phyloP scores from a whole-genome alignment of 2,888 invertebrate genomes.

The Drosophila parthenogenetica region DNA sequence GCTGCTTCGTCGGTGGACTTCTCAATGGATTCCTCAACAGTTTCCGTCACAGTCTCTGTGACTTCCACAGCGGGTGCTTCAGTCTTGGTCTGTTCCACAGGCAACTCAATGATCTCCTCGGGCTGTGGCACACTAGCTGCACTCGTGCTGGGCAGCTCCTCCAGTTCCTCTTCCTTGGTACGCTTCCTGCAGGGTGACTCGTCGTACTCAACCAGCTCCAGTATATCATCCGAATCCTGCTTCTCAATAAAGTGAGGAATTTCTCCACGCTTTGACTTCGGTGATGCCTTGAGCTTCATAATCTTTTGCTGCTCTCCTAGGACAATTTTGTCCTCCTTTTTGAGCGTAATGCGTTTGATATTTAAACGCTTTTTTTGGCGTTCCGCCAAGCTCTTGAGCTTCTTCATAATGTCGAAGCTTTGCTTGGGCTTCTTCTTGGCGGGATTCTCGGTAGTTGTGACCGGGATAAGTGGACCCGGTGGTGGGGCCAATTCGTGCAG shows the following conservation, averaged over 20 bases:
- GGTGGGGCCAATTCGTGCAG: constrained; percentile 76
- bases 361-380: constrained; percentile 87
- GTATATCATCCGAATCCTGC: constrained; percentile 85
- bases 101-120: constrained; percentile 84
- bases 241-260: constrained; percentile 85
- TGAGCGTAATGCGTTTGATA: constrained; percentile 83
- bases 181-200: constrained; percentile 85
- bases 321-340: constrained; percentile 86
- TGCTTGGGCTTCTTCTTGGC: constrained; percentile 64
- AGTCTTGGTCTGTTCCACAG: constrained; percentile 53
- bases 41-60: constrained; percentile 28
- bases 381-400: constrained; percentile 88
- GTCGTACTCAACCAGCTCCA: constrained; percentile 84
- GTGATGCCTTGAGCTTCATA: constrained; percentile 87
- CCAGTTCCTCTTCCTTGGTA: constrained; percentile 62
- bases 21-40: not conserved
- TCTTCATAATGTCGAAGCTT: constrained; percentile 88
- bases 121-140: constrained; percentile 78
- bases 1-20: constrained; percentile 1
- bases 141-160: constrained; percentile 60
- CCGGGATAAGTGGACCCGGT: constrained; percentile 65
- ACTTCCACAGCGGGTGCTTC: constrained; percentile 53
- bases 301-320: constrained; percentile 87
- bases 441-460: constrained; percentile 60
- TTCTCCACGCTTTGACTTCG: constrained; percentile 86